Base-by-base conservation (phyloP, 2,888 invertebrate genomes). In the Biston stratarius region DNA sequence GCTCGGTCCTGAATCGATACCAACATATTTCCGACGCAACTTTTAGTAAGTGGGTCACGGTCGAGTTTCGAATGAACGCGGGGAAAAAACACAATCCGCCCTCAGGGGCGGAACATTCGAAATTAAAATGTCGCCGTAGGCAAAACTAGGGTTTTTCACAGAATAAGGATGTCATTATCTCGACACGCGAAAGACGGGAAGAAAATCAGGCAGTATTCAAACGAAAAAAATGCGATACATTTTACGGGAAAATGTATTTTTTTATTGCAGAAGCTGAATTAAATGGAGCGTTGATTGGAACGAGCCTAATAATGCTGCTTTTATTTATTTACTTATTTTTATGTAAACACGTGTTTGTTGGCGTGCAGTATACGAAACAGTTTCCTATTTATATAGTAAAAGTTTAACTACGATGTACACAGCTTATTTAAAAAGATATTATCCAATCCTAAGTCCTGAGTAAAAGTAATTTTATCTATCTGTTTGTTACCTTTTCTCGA, bases 121-220 rank as follows among this genome's bases (percentile, higher is more conserved):
- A 83, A 86, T 86, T 86, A 85, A 84, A 86, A 87, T 80, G 83
- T 85, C 77, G 82, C 86, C 78, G 79, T 73, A 79, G 81, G 83
- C 85, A 78, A 78, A 83, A 83, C 84, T 82, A 82, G 79, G 77
- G 81, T 72, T 79, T 79, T 67, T 75, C 73, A 72, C 75, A 61
- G 76, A 79, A 81, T 82, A 78, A 81, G 82, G 82, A 83, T 82
- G 78, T 83, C 83, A 82, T 85, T 84, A 84, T 82, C 74, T 64
- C 67, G 70, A 72, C 71, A 66, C 71, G 69, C 65, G 61, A 64
- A 65, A 72, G 66, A 67, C 67, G 67, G 61, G 56, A 66, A 53
- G 62, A 67, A 68, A 67, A 73, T 69, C 68, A 74, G 63, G 47
- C 53, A 52, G 68, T 71, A 66, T 67, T 67, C 60, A 68, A 60